These are phyloP conservation scores for Deilephila porcellus DNA, from an alignment of 2,888 invertebrate genomes.

Conservation along the genomic window DNA sequence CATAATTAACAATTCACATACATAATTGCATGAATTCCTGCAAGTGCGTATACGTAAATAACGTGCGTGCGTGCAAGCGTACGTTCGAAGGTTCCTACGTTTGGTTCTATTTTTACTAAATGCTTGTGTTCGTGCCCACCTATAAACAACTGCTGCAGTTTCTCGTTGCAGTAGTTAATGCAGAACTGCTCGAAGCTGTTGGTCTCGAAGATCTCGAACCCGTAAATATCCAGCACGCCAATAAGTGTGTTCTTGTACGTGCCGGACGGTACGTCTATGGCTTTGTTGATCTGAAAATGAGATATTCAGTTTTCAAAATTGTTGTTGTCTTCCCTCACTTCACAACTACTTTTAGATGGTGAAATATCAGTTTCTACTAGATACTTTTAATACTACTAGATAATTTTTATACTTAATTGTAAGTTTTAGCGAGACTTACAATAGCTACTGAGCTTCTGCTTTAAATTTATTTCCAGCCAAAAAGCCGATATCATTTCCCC, in stretches of 20 bases:
- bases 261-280: slow-evolving; percentile 90
- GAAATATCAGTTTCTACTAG: too few species aligned
- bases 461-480: too few species aligned
- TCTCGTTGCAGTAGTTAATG: slow-evolving; percentile 99
- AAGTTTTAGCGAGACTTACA: background rate
- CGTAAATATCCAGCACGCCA: slow-evolving; percentile 99
- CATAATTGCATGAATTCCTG: too few species aligned
- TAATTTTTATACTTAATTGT: background rate
- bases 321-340: background rate
- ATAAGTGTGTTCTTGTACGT: slow-evolving; percentile 91
- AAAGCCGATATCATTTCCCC: too few species aligned
- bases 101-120: background rate
- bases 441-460: background rate
- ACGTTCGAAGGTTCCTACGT: too few species aligned
- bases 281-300: slow-evolving; percentile 90
- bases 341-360: too few species aligned
- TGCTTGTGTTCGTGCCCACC: slow-evolving; percentile 74
- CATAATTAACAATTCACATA: too few species aligned
- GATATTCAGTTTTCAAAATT: too few species aligned
- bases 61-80: too few species aligned
- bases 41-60: too few species aligned
- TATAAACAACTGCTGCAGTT: slow-evolving; percentile 98
- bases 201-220: slow-evolving; percentile 98
- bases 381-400: too few species aligned
- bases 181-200: slow-evolving; percentile 99